Evolutionary conservation across 2,113 vertebrate species (phyloP).

Genomic region (Lepisosteus osseus): DNA sequence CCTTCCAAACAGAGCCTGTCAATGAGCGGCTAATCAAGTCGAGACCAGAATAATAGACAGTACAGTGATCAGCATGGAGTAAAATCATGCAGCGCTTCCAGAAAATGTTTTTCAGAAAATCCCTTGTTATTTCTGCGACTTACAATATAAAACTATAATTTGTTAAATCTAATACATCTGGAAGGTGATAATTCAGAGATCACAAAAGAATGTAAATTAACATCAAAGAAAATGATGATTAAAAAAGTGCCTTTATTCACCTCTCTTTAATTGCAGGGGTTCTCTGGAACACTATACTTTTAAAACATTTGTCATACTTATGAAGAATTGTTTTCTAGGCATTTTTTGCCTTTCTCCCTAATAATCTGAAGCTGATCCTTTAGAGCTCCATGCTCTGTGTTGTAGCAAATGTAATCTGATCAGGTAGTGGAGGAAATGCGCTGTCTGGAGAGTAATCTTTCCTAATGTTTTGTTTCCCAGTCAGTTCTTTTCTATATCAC

Average conservation of each 20-base stretch:
- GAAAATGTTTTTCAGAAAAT: background rate
- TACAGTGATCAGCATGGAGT: conserved; percentile 12
- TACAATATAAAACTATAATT: too few relatives aligned
- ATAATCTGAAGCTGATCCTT: conserved; percentile 3
- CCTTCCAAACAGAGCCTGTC: conserved; percentile 31
- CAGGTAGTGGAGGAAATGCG: background rate
- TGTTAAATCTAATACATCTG: background rate
- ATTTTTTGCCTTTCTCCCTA: background rate
- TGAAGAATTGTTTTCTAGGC: too few relatives aligned
- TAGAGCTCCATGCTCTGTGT: background rate
- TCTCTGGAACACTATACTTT: too few relatives aligned
- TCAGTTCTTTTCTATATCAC: conserved; percentile 43
- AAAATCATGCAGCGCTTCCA: background rate
- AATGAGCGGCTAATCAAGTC: conserved; percentile 49
- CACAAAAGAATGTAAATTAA: background rate
- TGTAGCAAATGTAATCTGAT: conserved; percentile 32
- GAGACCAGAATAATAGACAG: conserved; percentile 22
- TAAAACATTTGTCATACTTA: too few relatives aligned
- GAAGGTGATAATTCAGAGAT: conserved; percentile 6
- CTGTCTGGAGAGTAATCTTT: conserved; percentile 27
- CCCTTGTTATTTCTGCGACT: background rate
- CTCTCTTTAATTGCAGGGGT: too few relatives aligned
- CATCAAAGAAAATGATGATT: background rate
- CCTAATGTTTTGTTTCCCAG: conserved; percentile 40
- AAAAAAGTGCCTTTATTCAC: background rate